Conservation (phyloP, 1,140 invertebrate genomes). For the Mercenaria mercenaria region DNA sequence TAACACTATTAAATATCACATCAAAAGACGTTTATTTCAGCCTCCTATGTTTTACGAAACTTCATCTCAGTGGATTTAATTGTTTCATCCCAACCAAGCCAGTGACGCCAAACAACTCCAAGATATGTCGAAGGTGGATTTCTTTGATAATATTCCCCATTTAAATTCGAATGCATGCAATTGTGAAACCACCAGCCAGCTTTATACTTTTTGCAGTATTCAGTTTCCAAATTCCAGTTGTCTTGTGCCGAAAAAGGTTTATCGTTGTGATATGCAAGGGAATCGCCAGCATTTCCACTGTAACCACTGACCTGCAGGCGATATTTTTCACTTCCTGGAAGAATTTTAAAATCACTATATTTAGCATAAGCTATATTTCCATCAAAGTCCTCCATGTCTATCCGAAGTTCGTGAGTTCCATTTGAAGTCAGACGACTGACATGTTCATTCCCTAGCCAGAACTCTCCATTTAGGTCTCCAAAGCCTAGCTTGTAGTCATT, state of each 20-base stretch:
- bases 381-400: slow-evolving; percentile 65
- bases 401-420: slow-evolving; percentile 34
- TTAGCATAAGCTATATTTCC: slow-evolving; percentile 14
- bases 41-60: no score
- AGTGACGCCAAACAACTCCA: no score
- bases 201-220: neutral
- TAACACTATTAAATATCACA: no score
- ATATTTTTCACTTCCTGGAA: neutral
- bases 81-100: no score
- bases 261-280: neutral
- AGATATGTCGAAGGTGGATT: no score
- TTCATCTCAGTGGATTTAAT: no score
- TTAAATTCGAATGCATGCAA: neutral
- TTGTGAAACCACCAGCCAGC: slow-evolving; percentile 41
- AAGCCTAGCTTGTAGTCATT: slow-evolving; percentile 97
- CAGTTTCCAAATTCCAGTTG: neutral
- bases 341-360: slow-evolving; percentile 49
- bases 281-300: no score
- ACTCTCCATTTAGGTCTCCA: slow-evolving; percentile 91
- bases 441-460: slow-evolving; percentile 80
- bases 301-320: slow-evolving; percentile 12
- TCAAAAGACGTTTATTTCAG: no score
- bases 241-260: neutral
- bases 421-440: slow-evolving; percentile 33
- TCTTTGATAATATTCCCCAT: slow-evolving; percentile 5